Evolutionary conservation across 2,888 invertebrate genomes (phyloP).

Genomic region (Eubasilissa splendida): DNA sequence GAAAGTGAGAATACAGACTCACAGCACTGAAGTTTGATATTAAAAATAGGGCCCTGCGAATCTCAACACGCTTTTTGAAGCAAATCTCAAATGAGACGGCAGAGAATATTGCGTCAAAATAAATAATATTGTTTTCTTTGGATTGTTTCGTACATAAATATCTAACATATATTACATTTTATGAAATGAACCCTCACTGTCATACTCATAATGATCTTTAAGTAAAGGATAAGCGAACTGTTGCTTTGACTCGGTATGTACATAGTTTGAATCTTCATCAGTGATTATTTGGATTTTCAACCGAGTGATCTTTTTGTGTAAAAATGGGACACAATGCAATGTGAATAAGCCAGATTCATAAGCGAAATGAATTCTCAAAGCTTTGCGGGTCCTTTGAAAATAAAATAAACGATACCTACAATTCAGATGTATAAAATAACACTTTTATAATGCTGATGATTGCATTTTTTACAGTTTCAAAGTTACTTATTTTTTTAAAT

Average conservation of each 20-base stretch:
- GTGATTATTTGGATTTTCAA: no score
- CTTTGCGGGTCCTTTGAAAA: not conserved
- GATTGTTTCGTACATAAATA: not conserved
- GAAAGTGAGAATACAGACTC: conserved; percentile 92
- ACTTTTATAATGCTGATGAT: not conserved
- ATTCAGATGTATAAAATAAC: not conserved
- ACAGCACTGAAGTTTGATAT: conserved; percentile 88
- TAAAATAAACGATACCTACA: not conserved
- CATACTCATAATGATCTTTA: not conserved
- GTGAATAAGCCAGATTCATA: no score
- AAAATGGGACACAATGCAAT: no score
- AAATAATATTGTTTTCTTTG: not conserved
- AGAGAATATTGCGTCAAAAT: not conserved
- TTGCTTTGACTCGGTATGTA: no score
- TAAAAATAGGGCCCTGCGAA: not conserved
- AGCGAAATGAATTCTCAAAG: not conserved
- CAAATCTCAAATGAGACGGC: not conserved
- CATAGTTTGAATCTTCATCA: no score
- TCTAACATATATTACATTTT: not conserved
- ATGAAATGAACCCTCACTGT: not conserved
- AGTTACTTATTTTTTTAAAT: not conserved
- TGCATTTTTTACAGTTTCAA: not conserved
- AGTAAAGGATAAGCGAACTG: not conserved
- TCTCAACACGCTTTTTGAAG: not conserved
- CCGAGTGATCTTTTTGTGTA: no score